Conservation (phyloP, 2,888 invertebrate species). For the Heteropelma amictum region DNA sequence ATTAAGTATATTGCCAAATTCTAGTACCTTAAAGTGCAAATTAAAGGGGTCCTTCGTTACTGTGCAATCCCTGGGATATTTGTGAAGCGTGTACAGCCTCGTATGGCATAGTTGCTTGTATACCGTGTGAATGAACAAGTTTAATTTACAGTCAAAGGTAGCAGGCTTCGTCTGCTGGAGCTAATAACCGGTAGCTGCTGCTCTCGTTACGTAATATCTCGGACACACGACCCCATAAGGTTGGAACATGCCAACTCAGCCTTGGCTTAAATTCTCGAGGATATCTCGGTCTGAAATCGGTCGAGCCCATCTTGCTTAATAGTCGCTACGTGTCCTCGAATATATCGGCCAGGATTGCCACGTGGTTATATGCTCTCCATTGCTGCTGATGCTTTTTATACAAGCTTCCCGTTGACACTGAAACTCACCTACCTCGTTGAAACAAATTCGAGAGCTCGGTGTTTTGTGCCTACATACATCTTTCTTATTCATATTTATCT, state of each 20-base stretch:
- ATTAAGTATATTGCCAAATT: too few relatives aligned
- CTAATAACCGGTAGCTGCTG: conserved; percentile 22
- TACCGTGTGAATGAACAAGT: background rate
- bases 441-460: too few relatives aligned
- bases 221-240: conserved; percentile 19
- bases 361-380: background rate
- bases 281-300: conserved; percentile 67
- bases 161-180: conserved; percentile 3
- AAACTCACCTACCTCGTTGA: too few relatives aligned
- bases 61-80: background rate
- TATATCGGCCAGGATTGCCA: conserved; percentile 62
- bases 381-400: conserved; percentile 43
- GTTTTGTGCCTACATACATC: too few relatives aligned
- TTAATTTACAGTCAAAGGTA: background rate
- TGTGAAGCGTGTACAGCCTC: background rate
- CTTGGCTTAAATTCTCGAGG: conserved; percentile 64
- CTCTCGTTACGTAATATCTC: conserved; percentile 32
- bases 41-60: background rate
- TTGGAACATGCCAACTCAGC: conserved; percentile 68
- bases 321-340: conserved; percentile 74
- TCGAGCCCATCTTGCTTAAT: conserved; percentile 69
- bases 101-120: background rate
- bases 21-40: too few relatives aligned
- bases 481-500: too few relatives aligned
- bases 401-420: conserved; percentile 38